Percentiles rank a stretch among this genome's conserved stretches.
phyloP scores from a whole-genome alignment of 2,797 vertebrate genomes.

The Salarias fasciatus region DNA sequence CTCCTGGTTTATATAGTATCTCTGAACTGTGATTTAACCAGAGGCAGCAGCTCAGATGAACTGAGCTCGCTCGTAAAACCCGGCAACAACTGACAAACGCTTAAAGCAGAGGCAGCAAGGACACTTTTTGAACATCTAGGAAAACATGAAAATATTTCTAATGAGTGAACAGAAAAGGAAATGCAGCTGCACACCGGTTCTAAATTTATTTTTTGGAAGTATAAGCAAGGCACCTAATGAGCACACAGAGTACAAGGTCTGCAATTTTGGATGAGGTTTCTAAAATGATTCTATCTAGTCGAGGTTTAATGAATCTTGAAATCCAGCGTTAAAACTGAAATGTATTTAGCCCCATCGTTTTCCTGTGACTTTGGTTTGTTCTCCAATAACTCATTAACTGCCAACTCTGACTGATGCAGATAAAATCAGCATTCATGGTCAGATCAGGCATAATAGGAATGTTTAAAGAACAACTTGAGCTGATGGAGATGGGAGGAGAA shows the following conservation, averaged over 20 bases:
- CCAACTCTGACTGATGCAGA: too few species aligned
- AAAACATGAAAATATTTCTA: not conserved
- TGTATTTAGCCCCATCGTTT: too few species aligned
- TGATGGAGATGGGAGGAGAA: too few species aligned
- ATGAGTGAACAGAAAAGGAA: not conserved
- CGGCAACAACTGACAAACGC: constrained; percentile 26
- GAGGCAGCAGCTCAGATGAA: constrained; percentile 24
- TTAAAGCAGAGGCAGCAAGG: constrained; percentile 3
- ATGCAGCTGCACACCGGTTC: constrained; percentile 8
- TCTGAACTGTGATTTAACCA: constrained; percentile 25
- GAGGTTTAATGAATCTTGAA: not conserved
- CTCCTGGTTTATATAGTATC: constrained; percentile 24
- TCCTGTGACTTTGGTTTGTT: too few species aligned
- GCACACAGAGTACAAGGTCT: too few species aligned
- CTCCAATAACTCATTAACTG: too few species aligned
- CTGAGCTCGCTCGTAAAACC: constrained; percentile 12
- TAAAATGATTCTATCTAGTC: too few species aligned
- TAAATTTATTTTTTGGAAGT: not conserved
- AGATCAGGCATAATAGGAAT: too few species aligned
- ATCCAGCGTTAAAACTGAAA: not conserved
- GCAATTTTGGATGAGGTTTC: too few species aligned
- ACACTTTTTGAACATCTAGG: not conserved
- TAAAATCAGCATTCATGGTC: too few species aligned
- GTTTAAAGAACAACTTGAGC: too few species aligned
- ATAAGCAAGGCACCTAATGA: not conserved